A percentile compares a stretch with the other conserved stretches of the same genome.
phyloP scores from a whole-genome alignment of 2,888 invertebrate genomes.

The Spilosoma lubricipeda region DNA sequence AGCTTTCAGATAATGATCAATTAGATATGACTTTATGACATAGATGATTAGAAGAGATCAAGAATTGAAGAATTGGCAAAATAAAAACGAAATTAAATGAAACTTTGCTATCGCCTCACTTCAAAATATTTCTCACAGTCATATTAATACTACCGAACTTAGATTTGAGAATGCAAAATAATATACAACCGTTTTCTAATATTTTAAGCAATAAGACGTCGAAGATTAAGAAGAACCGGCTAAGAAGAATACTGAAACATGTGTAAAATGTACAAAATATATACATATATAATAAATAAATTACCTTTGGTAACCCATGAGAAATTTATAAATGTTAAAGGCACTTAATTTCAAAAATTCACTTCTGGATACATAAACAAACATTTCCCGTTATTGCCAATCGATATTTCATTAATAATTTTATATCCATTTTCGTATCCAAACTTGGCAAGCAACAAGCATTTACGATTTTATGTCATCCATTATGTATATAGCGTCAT shows the following conservation, averaged over 20 bases:
- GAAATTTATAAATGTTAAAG: neutral
- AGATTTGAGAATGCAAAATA: too few species aligned
- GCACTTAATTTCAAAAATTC: neutral
- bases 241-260: too few species aligned
- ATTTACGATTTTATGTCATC: slow-evolving; percentile 18
- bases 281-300: too few species aligned
- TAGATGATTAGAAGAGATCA: neutral
- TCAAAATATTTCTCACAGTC: too few species aligned
- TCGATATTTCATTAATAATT: slow-evolving; percentile 23
- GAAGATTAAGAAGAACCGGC: neutral
- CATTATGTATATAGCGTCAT: slow-evolving; percentile 18
- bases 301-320: neutral
- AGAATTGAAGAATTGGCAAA: neutral
- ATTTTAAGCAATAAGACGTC: too few species aligned
- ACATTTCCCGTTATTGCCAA: neutral
- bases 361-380: neutral
- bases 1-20: neutral
- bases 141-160: too few species aligned
- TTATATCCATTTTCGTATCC: slow-evolving; percentile 14
- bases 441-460: slow-evolving; percentile 11
- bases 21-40: neutral
- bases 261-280: too few species aligned
- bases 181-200: too few species aligned
- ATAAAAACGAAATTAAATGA: too few species aligned
- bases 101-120: too few species aligned